Percentiles rank a stretch among this genome's conserved stretches.
Conservation (phyloP, 2,797 vertebrate species). For the Sus cebifrons region DNA sequence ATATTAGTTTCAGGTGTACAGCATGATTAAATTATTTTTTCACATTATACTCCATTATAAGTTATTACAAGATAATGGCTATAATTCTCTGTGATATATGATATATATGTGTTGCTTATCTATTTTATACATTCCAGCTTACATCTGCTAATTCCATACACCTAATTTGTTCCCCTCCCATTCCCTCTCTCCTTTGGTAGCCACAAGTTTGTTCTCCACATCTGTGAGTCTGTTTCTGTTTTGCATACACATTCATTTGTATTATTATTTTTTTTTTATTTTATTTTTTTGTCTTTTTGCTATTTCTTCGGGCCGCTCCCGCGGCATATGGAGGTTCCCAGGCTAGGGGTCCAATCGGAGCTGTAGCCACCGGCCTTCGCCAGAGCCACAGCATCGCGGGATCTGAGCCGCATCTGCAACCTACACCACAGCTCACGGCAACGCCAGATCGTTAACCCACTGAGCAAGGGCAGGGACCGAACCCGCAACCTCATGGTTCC, state of each 20-base stretch:
- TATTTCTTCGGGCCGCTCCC: too few relatives aligned
- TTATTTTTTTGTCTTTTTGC: not conserved
- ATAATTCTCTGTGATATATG: not conserved
- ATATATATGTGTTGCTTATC: not conserved
- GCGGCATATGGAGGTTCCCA: too few relatives aligned
- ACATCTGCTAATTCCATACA: not conserved
- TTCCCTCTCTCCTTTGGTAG: not conserved
- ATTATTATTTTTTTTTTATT: not conserved
- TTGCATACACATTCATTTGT: not conserved
- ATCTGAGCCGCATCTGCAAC: too few relatives aligned
- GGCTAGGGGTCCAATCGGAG: too few relatives aligned
- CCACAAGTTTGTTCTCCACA: not conserved
- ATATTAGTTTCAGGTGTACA: not conserved
- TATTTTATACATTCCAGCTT: not conserved
- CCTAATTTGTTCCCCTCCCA: not conserved
- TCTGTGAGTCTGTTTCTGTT: not conserved
- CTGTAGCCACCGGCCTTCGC: too few relatives aligned
- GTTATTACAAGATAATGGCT: not conserved
- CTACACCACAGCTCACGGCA: too few relatives aligned
- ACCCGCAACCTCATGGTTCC: too few relatives aligned
- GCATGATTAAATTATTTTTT: not conserved
- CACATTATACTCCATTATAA: not conserved
- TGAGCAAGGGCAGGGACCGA: too few relatives aligned
- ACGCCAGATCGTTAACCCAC: too few relatives aligned
- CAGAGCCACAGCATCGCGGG: too few relatives aligned